These are phyloP conservation scores for Xenops minutus DNA, from an alignment of 2,797 vertebrate species.

Conservation along the genomic window DNA sequence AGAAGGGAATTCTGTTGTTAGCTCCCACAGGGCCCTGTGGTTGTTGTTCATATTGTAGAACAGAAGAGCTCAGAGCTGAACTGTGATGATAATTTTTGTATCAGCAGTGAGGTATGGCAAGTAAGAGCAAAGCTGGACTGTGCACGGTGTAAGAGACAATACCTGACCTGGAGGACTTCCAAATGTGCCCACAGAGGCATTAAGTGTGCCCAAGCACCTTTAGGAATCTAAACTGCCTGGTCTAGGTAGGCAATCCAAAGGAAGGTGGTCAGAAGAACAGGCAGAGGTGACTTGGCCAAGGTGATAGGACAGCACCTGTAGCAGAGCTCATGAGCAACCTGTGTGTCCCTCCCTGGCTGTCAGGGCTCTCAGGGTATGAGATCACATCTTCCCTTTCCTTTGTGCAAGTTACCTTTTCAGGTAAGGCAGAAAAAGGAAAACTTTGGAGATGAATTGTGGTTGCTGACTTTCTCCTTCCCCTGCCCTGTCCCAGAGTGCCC, in stretches of 20 bases:
- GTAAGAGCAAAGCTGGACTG: neutral
- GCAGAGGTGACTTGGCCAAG: neutral
- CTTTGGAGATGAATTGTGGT: neutral
- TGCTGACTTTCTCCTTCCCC: neutral
- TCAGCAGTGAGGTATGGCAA: neutral
- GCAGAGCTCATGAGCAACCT: neutral
- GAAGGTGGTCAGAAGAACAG: neutral
- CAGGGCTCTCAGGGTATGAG: neutral
- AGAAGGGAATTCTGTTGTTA: neutral
- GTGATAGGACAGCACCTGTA: fast-evolving
- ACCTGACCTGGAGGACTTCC: neutral
- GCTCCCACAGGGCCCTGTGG: neutral
- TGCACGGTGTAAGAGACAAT: neutral
- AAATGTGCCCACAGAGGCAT: neutral
- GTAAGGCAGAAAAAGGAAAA: neutral
- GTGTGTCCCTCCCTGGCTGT: fast-evolving
- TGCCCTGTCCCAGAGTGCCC: neutral
- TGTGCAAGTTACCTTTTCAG: neutral
- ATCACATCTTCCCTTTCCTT: neutral
- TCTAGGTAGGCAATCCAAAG: neutral
- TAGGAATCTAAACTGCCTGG: neutral
- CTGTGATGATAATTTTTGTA: neutral
- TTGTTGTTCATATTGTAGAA: neutral
- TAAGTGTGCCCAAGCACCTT: neutral
- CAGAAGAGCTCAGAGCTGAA: neutral